Conservation (phyloP, 1,140 invertebrate species). For the Whitmania pigra region DNA sequence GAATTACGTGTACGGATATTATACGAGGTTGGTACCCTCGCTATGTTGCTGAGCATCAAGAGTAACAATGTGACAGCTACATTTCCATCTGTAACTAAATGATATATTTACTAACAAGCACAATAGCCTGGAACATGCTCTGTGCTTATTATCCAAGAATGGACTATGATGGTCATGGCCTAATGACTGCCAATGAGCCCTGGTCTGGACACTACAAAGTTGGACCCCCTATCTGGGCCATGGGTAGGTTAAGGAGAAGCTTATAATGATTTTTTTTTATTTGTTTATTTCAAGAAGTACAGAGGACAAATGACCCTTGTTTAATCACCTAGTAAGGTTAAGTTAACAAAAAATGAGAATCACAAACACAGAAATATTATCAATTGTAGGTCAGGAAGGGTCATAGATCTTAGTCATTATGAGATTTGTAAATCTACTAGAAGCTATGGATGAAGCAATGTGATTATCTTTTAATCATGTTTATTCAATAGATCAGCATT, state of each 20-base stretch:
- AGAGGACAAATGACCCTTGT: too few species aligned
- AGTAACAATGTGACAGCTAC: neutral
- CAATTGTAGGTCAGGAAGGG: too few species aligned
- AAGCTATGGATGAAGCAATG: too few species aligned
- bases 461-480: too few species aligned
- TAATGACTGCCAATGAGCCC: constrained; percentile 27
- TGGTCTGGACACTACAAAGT: constrained; percentile 26
- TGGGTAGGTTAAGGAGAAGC: constrained; percentile 7
- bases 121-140: constrained; percentile 26
- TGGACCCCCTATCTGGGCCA: constrained; percentile 19
- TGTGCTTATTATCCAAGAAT: constrained; percentile 22
- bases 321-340: too few species aligned
- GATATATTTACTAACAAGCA: neutral
- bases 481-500: too few species aligned
- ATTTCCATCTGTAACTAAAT: neutral
- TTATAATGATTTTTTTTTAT: neutral
- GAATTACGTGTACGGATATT: constrained; percentile 21
- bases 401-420: too few species aligned
- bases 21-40: neutral
- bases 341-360: too few species aligned
- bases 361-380: too few species aligned
- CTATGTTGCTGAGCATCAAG: neutral
- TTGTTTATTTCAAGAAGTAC: too few species aligned
- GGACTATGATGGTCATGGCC: constrained; percentile 14
- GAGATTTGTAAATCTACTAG: too few species aligned